Percentiles rank a stretch among this genome's conserved stretches.
Conservation (phyloP, 1,140 invertebrate genomes). For the Lasioglossum albipes region DNA sequence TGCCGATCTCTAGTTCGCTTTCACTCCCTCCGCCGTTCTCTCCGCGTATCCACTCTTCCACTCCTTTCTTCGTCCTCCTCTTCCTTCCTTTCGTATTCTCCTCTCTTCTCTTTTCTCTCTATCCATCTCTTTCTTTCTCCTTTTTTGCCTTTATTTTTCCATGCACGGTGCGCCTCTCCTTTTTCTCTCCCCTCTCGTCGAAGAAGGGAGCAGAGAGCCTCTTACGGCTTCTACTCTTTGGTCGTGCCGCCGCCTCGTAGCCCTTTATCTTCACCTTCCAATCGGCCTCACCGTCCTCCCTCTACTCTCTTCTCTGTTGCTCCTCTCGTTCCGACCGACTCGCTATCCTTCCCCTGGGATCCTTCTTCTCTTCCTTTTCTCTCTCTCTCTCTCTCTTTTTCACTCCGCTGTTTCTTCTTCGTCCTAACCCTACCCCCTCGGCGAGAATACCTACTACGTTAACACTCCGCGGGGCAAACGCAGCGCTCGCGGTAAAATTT, state of each 20-base stretch:
- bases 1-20: not conserved
- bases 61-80: conserved; percentile 25
- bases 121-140: conserved; percentile 8
- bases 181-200: conserved; percentile 51
- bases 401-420: conserved; percentile 1
- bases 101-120: conserved; percentile 13
- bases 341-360: no score
- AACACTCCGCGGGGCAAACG: conserved; percentile 27
- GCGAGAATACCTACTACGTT: conserved; percentile 17
- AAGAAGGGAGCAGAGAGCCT: conserved; percentile 55
- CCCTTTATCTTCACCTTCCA: conserved; percentile 70
- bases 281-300: conserved; percentile 57
- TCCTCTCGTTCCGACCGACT: no score
- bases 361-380: not conserved
- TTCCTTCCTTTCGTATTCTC: conserved; percentile 32
- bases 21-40: conserved; percentile 18
- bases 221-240: conserved; percentile 69
- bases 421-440: conserved; percentile 6
- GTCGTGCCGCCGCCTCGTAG: conserved; percentile 67
- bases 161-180: conserved; percentile 52
- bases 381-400: conserved; percentile 7
- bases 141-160: conserved; percentile 55
- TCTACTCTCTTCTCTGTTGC: conserved; percentile 2
- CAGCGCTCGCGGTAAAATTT: conserved; percentile 27
- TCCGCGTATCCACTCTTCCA: conserved; percentile 43